Percentiles rank a stretch among this genome's conserved stretches.
phyloP scores from a whole-genome alignment of 2,797 vertebrate species.

The Percopsis omiscomaycus region DNA sequence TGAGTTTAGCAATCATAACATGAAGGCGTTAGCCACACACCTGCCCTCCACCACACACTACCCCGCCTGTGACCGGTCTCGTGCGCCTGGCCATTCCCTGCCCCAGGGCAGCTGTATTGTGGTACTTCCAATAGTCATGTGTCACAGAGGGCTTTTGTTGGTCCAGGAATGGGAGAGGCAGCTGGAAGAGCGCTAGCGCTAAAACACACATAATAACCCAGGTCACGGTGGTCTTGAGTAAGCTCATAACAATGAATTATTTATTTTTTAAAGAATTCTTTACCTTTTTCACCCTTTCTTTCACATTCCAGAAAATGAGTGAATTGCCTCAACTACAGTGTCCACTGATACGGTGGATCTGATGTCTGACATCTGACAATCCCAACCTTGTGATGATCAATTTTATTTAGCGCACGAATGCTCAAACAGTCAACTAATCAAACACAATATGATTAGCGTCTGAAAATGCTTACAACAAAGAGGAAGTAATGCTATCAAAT shows the following conservation, averaged over 20 bases:
- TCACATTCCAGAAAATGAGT: too few species aligned
- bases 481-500: constrained; percentile 45
- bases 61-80: constrained; percentile 20
- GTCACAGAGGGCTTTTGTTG: constrained; percentile 56
- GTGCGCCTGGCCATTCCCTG: constrained; percentile 48
- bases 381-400: too few species aligned
- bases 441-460: constrained; percentile 59
- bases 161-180: constrained; percentile 39
- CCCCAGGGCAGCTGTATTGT: constrained; percentile 34
- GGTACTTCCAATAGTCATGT: constrained; percentile 65
- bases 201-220: neutral
- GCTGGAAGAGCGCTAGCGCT: constrained; percentile 35
- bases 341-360: too few species aligned
- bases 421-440: constrained; percentile 49
- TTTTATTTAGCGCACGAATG: neutral
- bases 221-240: neutral
- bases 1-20: constrained; percentile 36
- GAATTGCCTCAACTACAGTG: too few species aligned
- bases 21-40: constrained; percentile 20
- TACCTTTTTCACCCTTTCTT: too few species aligned
- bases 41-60: constrained; percentile 19
- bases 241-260: constrained; percentile 1
- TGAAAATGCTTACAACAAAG: constrained; percentile 64
- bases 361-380: too few species aligned
- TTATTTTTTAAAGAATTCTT: too few species aligned